Conservation (phyloP, 1,140 invertebrate species). For the Cryptotermes secundus region DNA sequence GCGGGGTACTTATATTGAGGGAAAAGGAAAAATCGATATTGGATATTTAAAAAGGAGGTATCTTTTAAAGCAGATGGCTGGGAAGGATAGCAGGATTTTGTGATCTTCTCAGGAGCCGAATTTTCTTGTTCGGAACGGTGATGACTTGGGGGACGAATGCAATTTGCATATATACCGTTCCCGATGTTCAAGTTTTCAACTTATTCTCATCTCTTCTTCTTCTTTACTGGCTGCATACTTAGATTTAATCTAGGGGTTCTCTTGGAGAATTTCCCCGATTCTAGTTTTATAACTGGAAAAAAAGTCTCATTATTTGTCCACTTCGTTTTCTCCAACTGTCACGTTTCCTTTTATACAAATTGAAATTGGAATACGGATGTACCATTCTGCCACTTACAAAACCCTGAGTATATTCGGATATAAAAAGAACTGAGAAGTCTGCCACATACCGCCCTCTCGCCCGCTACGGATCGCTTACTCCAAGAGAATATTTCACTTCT, state of each 20-base stretch:
- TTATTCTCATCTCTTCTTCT: background rate
- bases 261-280: background rate
- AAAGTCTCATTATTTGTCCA: conserved; percentile 8
- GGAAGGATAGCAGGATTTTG: background rate
- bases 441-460: background rate
- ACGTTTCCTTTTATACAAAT: background rate
- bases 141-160: background rate
- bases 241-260: conserved; percentile 16
- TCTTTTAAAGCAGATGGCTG: background rate
- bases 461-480: background rate
- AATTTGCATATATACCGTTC: conserved; percentile 12
- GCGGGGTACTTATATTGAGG: background rate
- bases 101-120: background rate
- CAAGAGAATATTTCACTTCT: too few species aligned
- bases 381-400: background rate
- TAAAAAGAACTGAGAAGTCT: background rate
- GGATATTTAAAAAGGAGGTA: conserved; percentile 3
- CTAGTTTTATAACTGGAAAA: background rate
- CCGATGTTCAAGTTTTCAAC: background rate
- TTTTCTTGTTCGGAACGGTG: background rate
- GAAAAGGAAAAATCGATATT: background rate
- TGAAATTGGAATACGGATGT: background rate
- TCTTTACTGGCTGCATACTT: background rate
- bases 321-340: background rate
- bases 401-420: background rate